Conservation (phyloP, 2,797 vertebrate species). For the Morelia viridis region DNA sequence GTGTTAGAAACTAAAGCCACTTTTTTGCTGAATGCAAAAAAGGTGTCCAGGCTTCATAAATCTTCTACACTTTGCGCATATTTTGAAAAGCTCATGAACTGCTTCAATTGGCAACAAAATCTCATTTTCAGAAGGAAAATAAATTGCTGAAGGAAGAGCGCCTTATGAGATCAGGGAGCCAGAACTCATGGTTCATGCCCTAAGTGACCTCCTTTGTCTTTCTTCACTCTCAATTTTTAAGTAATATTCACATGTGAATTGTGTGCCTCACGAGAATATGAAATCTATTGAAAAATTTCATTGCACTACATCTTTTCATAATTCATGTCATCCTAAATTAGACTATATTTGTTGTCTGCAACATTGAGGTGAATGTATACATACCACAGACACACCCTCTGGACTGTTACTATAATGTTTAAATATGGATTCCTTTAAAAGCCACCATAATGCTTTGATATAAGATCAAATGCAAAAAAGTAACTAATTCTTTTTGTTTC, state of each 20-base stretch:
- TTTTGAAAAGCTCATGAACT: slow-evolving; percentile 5
- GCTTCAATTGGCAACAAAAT: neutral
- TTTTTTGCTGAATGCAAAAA: neutral
- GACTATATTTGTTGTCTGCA: neutral
- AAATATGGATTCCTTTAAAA: slow-evolving; percentile 29
- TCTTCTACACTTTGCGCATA: neutral
- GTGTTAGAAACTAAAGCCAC: neutral
- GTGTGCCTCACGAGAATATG: neutral
- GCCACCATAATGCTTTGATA: slow-evolving; percentile 35
- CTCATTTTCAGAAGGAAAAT: slow-evolving; percentile 1
- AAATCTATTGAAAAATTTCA: neutral
- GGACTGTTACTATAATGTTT: slow-evolving; percentile 35
- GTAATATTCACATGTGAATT: neutral
- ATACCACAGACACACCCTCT: neutral
- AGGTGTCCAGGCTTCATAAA: neutral
- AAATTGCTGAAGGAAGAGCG: neutral
- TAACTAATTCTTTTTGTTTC: slow-evolving; percentile 26
- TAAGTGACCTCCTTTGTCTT: neutral
- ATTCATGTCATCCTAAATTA: neutral
- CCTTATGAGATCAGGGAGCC: neutral
- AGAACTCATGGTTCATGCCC: neutral
- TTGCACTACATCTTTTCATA: neutral
- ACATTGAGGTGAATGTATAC: neutral
- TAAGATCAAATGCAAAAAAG: slow-evolving; percentile 30
- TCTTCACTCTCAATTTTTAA: neutral